Evolutionary conservation across 1,140 invertebrate species (phyloP).

Genomic region (Solenopsis fugax): DNA sequence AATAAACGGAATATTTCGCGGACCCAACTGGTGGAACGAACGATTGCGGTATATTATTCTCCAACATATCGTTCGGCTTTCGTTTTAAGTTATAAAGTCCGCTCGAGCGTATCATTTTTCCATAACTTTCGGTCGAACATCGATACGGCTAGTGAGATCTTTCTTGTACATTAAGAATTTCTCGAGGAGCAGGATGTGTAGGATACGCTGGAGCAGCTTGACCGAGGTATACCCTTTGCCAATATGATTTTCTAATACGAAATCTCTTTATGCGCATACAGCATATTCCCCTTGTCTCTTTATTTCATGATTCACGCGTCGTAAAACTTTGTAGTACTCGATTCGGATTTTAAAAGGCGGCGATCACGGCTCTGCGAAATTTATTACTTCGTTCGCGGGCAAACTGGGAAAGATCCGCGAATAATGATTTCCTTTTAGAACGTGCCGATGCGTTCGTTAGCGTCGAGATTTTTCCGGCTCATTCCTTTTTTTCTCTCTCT

Average conservation of each 20-base stretch:
- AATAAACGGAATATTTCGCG: conserved; percentile 67
- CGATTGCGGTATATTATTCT: conserved; percentile 52
- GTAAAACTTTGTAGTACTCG: neutral
- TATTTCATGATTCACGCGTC: neutral
- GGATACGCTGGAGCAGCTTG: conserved; percentile 1
- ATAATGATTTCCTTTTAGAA: conserved; percentile 73
- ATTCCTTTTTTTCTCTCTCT: conserved; percentile 40
- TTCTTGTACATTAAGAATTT: conserved; percentile 19
- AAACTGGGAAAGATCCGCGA: neutral
- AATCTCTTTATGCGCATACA: neutral
- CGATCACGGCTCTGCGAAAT: neutral
- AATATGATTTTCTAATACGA: neutral
- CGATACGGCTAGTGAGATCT: conserved; percentile 16
- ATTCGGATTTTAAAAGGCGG: neutral
- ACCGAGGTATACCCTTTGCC: neutral
- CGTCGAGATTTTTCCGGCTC: conserved; percentile 54
- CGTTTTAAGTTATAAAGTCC: conserved; percentile 39
- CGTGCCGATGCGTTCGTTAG: conserved; percentile 64
- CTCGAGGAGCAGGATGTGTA: neutral
- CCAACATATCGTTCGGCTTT: conserved; percentile 39
- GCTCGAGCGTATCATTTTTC: conserved; percentile 45
- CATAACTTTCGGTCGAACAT: conserved; percentile 39
- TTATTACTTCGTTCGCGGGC: neutral
- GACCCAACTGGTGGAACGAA: conserved; percentile 59
- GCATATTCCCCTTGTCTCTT: neutral